Base-by-base conservation (phyloP, 2,113 vertebrate species). In the Puntigrus tetrazona region DNA sequence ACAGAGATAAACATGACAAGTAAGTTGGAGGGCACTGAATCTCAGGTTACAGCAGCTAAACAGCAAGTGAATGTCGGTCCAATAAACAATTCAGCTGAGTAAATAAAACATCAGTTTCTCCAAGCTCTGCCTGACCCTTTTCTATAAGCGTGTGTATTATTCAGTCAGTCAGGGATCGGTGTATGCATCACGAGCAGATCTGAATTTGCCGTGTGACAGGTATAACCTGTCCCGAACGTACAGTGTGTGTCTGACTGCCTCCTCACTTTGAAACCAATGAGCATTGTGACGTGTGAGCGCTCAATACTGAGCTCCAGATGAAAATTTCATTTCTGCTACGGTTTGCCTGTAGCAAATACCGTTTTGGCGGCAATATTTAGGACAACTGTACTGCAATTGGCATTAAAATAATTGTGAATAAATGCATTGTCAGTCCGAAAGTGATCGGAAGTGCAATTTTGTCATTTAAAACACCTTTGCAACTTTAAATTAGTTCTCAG, bases 81-180 rank as follows among this genome's bases (percentile, higher is more conserved):
- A 25, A 79, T 84, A 70, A 84, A 57, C n/a, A 78, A 72, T 36
- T 27, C 63, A 57, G 61, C 22, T 47, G 57, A 22, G 45, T 31
- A 84, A 84, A 78, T 84, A 67, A 84, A 78, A 78, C 61, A 78
- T 79, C 7, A 72, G 45, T 31, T 67, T 27, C 59, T 84, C 61
- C 52, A 78, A 55, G 45, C 63, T 70, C 47, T 38, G 31, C 18
- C 8, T 70, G 74, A 84, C 16, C 34, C 61, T 69, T 69, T 69
- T 78, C 20, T 69, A n/a, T n/a, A 70, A 43, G 45, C n/a, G 8
- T 43, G 73, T 78, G 38, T 43, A 70, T 84, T 78, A 78, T 70
- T 79, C 63, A 78, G 4, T 72, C 43, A 22, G 41, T 65, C 45
- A 25, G 7, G 43, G 59, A 65, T 79, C 22, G 22, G 75, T 61